Base-by-base conservation (phyloP, 2,797 vertebrate species). In the Tamandua tetradactyla region DNA sequence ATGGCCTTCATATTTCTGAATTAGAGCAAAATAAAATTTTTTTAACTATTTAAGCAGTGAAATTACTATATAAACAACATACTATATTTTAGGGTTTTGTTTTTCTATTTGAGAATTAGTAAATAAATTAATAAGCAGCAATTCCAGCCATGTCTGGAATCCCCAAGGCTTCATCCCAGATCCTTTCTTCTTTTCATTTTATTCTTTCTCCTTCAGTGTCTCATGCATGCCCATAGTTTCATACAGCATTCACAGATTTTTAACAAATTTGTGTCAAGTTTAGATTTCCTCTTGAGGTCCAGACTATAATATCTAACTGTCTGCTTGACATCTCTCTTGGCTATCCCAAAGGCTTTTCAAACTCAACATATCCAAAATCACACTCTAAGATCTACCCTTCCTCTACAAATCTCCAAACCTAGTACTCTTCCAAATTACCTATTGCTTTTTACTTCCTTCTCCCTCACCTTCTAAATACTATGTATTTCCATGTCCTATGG, bases 101-200 rank as follows among this genome's bases (percentile, higher is more conserved):
- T 59, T 74, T 88, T 76, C 4, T 59, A 81, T 87, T 83, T 69
- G n/a, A 81, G 23, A 80, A 80, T 74, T 44, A 92, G 42, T 68
- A 74, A 84, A 37, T n/a, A 57, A 88, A 95, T 78, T 83, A 92
- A 35, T 62, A 74, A 81, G 47, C 37, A 85, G 35, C 74, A 86
- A 79, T 75, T 17, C 5, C 18, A 74, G 42, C 10, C 37, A 79
- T 35, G 5, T 35, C n/a, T 40, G 64, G 30, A 96, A 78, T 94
- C 37, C 64, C 92, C 42, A 92, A 92, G 62, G 25, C 40, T 80
- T 92, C 20, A 49, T 78, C 47, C 20, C 47, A 81, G 47, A 69
- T 68, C 25, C n/a, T 91, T 35, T 92, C 61, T 59, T 87, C 47
- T 87, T 92, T 47, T 57, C 64, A 79, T 82, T 78, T 89, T 61